Evolutionary conservation across 2,888 invertebrate genomes (phyloP), one percentile per base, ranked within the genome.

Genomic region (Hirudinaria manillensis): DNA sequence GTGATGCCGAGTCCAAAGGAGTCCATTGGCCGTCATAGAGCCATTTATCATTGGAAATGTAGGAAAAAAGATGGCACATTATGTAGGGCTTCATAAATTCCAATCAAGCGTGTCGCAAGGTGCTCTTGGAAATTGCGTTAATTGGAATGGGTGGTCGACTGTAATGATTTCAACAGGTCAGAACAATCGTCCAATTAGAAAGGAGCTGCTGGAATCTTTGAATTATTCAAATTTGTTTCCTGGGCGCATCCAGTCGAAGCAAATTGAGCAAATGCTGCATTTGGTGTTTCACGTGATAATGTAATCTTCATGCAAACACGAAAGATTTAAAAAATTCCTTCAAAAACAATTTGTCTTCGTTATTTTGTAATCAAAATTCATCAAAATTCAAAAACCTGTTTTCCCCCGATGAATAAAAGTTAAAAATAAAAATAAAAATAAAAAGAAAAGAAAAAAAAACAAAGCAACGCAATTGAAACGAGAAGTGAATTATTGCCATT

Each of bases 141-240:
- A 61, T 61, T 61, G 61, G 61, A 29, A 61, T 29, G 61, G 21
- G 61, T 61, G 61, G 29, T n/a, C 61, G 61, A 24, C 24, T 16
- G 61, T 61, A 61, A 61, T 16, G 61, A 27, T 29, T 61, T 61
- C 24, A n/a, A 61, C 29, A 21, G 61, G 61, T 2, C 29, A 29
- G 61, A 61, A 61, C 61, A 61, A 61, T 61, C 61, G 61, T 61
- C 61, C 61, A 61, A 61, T 61, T 61, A 61, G 61, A 61, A 10
- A 19, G 7, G 61, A 61, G 3, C 61, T 21, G 61, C 13, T 27
- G 61, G 61, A 27, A 29, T 29, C 13, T 29, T 24, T 61, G n/a
- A 61, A 61, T 61, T 61, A 61, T 61, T 61, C 61, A 61, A 29
- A 61, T 10, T 27, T 24, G 10, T 19, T 61, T n/a, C n/a, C n/a